A percentile compares a stretch with the other conserved stretches of the same genome.
Conservation (phyloP, 2,797 vertebrate genomes). For the Dermochelys coriacea region DNA sequence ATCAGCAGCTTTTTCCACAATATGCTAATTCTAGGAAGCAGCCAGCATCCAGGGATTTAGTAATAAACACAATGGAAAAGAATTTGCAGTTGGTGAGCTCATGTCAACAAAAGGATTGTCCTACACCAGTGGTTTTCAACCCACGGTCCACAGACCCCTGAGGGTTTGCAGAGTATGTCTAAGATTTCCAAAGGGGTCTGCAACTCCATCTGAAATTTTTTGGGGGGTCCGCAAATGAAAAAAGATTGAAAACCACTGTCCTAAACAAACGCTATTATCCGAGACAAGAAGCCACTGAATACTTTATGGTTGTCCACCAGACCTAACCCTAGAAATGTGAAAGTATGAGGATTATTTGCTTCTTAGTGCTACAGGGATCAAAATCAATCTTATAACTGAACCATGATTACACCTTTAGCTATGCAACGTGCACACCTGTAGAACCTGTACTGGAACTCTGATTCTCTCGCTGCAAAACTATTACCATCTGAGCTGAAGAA, state of each 20-base stretch:
- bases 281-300: constrained; percentile 8
- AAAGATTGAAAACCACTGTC: neutral
- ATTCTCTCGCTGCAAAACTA: neutral
- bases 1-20: constrained; percentile 71
- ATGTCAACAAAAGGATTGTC: constrained; percentile 41
- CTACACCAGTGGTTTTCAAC: neutral
- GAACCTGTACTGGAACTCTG: neutral
- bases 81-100: constrained; percentile 50
- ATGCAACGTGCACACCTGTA: neutral
- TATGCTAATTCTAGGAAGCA: constrained; percentile 72
- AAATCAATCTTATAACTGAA: neutral
- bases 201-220: neutral
- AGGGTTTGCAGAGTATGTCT: too few species aligned
- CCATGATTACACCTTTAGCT: neutral
- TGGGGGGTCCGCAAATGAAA: neutral
- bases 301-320: neutral
- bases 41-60: constrained; percentile 62
- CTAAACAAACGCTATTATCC: neutral
- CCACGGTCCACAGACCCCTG: neutral
- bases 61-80: constrained; percentile 58
- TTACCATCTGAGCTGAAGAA: neutral
- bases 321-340: neutral
- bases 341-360: neutral
- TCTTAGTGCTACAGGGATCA: neutral
- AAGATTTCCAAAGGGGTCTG: neutral